Base-by-base conservation (phyloP, 2,888 invertebrate species). In the Brachylomia viminalis region DNA sequence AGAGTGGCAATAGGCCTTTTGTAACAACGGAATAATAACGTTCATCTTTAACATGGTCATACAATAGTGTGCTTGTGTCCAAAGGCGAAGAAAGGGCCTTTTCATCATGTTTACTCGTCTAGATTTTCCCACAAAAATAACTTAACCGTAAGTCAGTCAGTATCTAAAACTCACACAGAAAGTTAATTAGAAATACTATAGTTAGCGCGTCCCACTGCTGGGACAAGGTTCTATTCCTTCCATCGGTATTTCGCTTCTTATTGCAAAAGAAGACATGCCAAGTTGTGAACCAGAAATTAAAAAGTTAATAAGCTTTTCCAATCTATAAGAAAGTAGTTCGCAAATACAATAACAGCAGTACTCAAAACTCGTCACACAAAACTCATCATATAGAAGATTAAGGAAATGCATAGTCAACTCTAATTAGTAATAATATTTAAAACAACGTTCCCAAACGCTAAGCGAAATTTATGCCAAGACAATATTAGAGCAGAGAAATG, bases 401-500 rank as follows among this genome's bases (percentile, higher is more conserved):
- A 83, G 84, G 88, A 90, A 90, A 90, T 89, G 86, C 89, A 86
- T 88, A 83, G 82, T 56, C 73, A 83, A 82, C 77, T 88, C 92
- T 95, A 95, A 95, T 96, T 95, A 96, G 93, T 90, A 88, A 92
- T 94, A 93, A 95, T 95, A 95, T 95, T 95, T 93, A 94, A 95
- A 95, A 93, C 92, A 92, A 92, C 90, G 89, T 88, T 89, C 91
- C 91, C 86, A 93, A 95, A 92, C 93, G 93, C 90, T 95, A 94
- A 95, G 95, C 93, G 91, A 92, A 95, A 96, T 96, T 95, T 96
- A 95, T 95, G 93, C 91, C 93, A 94, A 95, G 95, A 95, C 95
- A 94, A 96, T 96, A 96, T 96, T 95, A 95, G 95, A 93, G 91
- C 92, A 93, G 95, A 95, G 95, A 94, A 95, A 95, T 95, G 95